Percentiles rank a stretch among this genome's conserved stretches.
Conservation (phyloP, 2,888 invertebrate species). For the Meiosimyza platycephala region DNA sequence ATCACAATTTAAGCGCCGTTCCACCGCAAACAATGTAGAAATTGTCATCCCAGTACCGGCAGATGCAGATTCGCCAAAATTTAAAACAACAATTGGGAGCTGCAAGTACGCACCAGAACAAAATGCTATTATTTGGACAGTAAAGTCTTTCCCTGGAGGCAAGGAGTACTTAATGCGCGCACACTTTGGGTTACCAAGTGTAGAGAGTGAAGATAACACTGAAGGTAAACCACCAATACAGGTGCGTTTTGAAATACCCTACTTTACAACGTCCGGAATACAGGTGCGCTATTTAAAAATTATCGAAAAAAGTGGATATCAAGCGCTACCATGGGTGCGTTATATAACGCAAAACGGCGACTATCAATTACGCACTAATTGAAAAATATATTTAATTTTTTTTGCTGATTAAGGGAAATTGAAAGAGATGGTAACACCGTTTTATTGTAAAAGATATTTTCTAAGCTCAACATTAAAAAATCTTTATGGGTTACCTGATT, state of each 20-base stretch:
- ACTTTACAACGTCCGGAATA: conserved; percentile 98
- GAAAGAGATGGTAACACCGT: no score
- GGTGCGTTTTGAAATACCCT: conserved; percentile 99
- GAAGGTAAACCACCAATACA: conserved; percentile 98
- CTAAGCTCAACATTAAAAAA: no score
- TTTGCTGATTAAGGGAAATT: no score
- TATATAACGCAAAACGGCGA: conserved; percentile 99
- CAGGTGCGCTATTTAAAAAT: conserved; percentile 81
- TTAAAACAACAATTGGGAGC: conserved; percentile 96
- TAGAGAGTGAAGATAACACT: conserved; percentile 86
- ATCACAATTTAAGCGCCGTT: conserved; percentile 96
- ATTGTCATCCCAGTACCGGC: conserved; percentile 95
- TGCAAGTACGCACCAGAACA: conserved; percentile 98
- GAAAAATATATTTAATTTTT: conserved; percentile 50
- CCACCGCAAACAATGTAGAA: conserved; percentile 98
- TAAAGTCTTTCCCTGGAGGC: conserved; percentile 97
- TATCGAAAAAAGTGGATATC: conserved; percentile 99
- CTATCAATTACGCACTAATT: conserved; percentile 95
- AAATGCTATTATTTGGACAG: conserved; percentile 96
- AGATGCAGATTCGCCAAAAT: conserved; percentile 98
- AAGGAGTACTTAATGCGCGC: conserved; percentile 99
- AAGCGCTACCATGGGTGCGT: conserved; percentile 98
- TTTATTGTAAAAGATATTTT: no score
- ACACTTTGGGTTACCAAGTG: conserved; percentile 96
- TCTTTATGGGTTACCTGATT: no score